Evolutionary conservation across 2,113 vertebrate genomes (phyloP).

Genomic region (Callithrix jacchus): DNA sequence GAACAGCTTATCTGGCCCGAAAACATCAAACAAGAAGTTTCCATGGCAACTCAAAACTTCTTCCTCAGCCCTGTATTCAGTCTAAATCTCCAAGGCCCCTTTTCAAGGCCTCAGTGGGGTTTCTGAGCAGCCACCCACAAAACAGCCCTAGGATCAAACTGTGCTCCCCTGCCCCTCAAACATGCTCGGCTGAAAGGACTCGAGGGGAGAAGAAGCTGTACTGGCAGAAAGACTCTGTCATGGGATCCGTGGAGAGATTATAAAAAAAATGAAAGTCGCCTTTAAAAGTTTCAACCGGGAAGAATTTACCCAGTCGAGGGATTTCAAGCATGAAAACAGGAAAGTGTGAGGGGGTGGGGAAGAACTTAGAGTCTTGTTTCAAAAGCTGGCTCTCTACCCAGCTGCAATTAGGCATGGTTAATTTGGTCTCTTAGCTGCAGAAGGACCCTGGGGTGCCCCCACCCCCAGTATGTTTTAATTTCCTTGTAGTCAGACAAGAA

Average conservation of each 20-base stretch:
- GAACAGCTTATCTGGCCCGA: slow-evolving; percentile 45
- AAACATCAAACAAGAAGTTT: slow-evolving; percentile 76
- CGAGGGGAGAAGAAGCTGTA: not conserved
- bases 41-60: slow-evolving; percentile 77
- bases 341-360: not conserved
- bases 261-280: not conserved
- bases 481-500: not conserved
- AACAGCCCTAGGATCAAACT: not conserved
- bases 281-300: slow-evolving; percentile 40
- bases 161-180: not conserved
- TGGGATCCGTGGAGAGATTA: not conserved
- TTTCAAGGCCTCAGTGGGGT: slow-evolving; percentile 19
- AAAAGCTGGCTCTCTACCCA: not conserved
- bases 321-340: slow-evolving; percentile 41
- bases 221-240: slow-evolving; percentile 22
- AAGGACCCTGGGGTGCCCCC: not conserved
- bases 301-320: slow-evolving; percentile 9
- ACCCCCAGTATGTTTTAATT: not conserved
- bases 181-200: not conserved
- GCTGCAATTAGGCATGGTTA: not conserved
- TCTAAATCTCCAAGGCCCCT: slow-evolving; percentile 20
- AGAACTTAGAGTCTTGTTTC: slow-evolving; percentile 2
- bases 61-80: slow-evolving; percentile 55
- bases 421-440: not conserved
- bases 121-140: slow-evolving; percentile 41